Evolutionary conservation across 2,113 vertebrate genomes (phyloP).

Genomic region (Pimephales promelas): DNA sequence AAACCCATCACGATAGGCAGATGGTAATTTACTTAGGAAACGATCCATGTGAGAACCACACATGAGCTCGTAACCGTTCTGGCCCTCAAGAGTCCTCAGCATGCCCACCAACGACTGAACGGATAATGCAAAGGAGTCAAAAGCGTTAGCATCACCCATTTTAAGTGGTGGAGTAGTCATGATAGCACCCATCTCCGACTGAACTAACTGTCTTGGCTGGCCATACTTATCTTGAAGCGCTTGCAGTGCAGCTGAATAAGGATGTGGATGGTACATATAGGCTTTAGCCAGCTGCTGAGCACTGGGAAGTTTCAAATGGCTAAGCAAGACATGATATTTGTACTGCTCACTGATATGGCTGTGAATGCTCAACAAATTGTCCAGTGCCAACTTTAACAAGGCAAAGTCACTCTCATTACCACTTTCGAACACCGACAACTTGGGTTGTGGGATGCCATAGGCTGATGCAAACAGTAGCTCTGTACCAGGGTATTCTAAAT

Average conservation of each 20-base stretch:
- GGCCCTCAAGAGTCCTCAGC: background rate
- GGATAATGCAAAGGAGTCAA: background rate
- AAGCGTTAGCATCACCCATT: background rate
- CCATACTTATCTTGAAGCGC: background rate
- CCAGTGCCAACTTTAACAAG: background rate
- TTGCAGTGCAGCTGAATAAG: background rate
- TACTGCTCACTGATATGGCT: background rate
- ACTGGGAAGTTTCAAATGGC: no score
- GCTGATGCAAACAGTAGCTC: background rate
- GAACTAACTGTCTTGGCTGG: background rate
- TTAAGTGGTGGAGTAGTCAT: background rate
- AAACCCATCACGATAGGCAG: background rate
- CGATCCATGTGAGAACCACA: background rate
- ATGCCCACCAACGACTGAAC: background rate
- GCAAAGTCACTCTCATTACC: background rate
- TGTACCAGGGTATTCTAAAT: background rate
- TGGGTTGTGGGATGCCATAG: background rate
- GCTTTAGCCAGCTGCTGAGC: background rate
- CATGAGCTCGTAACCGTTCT: background rate
- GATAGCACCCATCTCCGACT: background rate
- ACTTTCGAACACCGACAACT: background rate
- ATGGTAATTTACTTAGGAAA: background rate
- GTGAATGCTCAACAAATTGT: background rate
- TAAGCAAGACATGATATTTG: background rate
- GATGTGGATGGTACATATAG: background rate